Evolutionary conservation across 2,113 vertebrate genomes (phyloP), one percentile per base, ranked within the genome.

Genomic region (Osmerus mordax): DNA sequence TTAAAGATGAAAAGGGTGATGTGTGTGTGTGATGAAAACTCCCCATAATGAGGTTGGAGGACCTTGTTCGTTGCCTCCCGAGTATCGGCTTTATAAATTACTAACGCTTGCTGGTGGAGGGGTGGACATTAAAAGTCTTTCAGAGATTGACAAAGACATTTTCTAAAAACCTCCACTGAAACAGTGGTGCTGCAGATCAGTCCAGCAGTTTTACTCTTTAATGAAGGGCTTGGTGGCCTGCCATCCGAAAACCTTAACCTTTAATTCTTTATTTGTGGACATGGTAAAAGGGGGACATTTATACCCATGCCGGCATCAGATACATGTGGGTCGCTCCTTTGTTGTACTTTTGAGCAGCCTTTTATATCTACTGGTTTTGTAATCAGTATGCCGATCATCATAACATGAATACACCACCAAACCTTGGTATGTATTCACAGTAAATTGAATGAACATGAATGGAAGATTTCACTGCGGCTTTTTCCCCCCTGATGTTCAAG

Each of bases 171-270:
- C 74, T 78, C 75, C 79, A 83, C 83, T 85, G 85, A 87, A 83
- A 83, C 80, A 79, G 77, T 76, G 87, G 86, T 88, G 79, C 73
- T 69, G 68, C 79, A 56, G 69, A 71, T 79, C 79, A 78, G 78
- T 89, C 77, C 53, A 78, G 74, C 79, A 32, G 83, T 67, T 83
- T 87, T 75, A 83, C 81, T 70, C 82, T 82, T 87, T 90, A 83
- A 91, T 89, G 89, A 90, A 83, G 88, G 85, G 73, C 81, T 88
- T 92, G 92, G 90, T 92, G 90, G 86, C 92, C 89, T 91, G 90
- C 90, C 90, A 92, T 89, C 80, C 77, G 80, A 84, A 84, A 70
- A 83, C 83, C 77, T 75, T 72, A 67, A 73, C 79, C 80, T 81
- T 82, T 80, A 78, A 87, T 84, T 81, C 71, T 84, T 72, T 76